A percentile compares a stretch with the other conserved stretches of the same genome.
phyloP scores from a whole-genome alignment of 2,797 vertebrate genomes.

The Lycodopsis pacificus region DNA sequence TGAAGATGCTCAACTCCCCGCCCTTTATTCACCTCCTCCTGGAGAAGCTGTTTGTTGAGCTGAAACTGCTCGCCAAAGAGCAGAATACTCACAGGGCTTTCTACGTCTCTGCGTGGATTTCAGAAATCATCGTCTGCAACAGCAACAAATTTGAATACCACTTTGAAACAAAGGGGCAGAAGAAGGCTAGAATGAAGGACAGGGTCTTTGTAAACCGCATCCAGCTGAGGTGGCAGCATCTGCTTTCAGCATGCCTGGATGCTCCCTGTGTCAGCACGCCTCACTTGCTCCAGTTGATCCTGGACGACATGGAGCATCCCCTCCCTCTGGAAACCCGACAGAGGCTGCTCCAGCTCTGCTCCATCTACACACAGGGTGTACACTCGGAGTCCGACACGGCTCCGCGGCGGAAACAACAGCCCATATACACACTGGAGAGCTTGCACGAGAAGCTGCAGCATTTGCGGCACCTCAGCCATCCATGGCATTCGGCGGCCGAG shows the following conservation, averaged over 20 bases:
- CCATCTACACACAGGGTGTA: conserved; percentile 90
- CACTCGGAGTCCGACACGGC: conserved; percentile 41
- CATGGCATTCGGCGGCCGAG: conserved; percentile 18
- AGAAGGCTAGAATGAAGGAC: conserved; percentile 78
- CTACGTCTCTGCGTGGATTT: conserved; percentile 91
- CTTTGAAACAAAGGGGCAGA: conserved; percentile 78
- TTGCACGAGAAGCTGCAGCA: conserved; percentile 85
- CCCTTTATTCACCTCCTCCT: conserved; percentile 88
- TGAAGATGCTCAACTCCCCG: conserved; percentile 87
- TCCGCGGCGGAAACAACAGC: conserved; percentile 73
- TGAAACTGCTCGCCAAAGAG: conserved; percentile 83
- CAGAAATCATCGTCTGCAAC: conserved; percentile 89
- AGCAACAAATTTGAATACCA: conserved; percentile 77
- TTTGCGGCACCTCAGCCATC: conserved; percentile 52
- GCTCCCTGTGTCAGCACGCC: conserved; percentile 90
- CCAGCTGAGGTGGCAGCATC: conserved; percentile 88
- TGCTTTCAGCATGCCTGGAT: conserved; percentile 90
- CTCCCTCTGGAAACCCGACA: conserved; percentile 86
- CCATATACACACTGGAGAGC: conserved; percentile 91
- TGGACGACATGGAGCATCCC: conserved; percentile 91
- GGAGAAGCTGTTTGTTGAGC: conserved; percentile 89
- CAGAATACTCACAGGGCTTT: conserved; percentile 77
- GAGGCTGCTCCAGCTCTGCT: conserved; percentile 89
- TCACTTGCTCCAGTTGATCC: conserved; percentile 89
- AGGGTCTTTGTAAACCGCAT: conserved; percentile 86